Evolutionary conservation across 2,797 vertebrate species (phyloP).

Genomic region (Peromyscus aztecus): DNA sequence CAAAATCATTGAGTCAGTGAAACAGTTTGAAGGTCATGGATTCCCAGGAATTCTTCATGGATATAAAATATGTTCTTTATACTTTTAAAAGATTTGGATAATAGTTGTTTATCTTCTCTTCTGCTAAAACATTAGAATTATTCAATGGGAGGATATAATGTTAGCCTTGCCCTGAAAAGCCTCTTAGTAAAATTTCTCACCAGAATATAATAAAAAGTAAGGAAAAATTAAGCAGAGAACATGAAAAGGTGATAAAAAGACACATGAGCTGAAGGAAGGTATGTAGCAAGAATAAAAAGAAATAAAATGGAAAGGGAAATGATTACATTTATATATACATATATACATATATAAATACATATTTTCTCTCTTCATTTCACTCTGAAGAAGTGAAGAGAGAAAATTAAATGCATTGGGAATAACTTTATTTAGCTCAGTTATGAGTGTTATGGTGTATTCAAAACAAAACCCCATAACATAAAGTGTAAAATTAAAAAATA

Average conservation of each 20-base stretch:
- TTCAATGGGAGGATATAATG: background rate
- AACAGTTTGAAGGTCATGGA: background rate
- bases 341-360: too few relatives aligned
- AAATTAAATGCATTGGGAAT: background rate
- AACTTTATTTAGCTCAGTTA: background rate
- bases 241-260: background rate
- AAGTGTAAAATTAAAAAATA: background rate
- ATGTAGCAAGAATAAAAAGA: background rate
- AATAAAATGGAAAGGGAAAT: background rate
- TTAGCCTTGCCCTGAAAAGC: too few relatives aligned
- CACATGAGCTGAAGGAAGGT: background rate
- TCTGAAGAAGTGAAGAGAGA: background rate
- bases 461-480: background rate
- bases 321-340: background rate
- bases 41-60: slow-evolving; percentile 9
- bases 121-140: background rate
- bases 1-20: slow-evolving; percentile 23
- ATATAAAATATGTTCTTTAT: background rate
- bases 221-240: background rate
- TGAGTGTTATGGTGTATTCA: background rate
- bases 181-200: too few relatives aligned
- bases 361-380: too few relatives aligned
- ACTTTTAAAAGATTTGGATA: background rate
- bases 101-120: background rate
- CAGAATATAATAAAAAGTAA: background rate